These are phyloP conservation scores for Hirtodrosophila histrioides DNA, from an alignment of 2,888 invertebrate species.

Conservation along the genomic window DNA sequence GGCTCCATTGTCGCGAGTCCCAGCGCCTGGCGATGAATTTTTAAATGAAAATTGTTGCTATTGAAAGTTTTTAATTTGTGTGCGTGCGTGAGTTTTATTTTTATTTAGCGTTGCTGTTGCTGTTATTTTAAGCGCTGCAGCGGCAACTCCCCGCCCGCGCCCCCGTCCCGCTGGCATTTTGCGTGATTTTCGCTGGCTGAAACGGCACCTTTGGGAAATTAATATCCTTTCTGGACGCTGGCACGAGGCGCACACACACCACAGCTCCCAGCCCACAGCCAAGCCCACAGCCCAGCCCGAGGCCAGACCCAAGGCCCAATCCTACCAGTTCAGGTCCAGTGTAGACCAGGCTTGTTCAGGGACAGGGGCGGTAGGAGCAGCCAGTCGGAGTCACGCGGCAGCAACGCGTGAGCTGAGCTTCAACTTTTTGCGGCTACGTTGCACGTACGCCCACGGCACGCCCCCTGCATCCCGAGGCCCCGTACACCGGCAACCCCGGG, in stretches of 20 bases:
- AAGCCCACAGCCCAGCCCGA: too few relatives aligned
- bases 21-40: constrained; percentile 76
- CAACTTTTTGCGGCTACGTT: constrained; percentile 74
- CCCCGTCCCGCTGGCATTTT: constrained; percentile 45
- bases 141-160: not conserved
- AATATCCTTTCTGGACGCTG: constrained; percentile 79
- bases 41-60: constrained; percentile 81
- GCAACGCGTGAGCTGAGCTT: constrained; percentile 70
- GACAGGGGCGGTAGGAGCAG: not conserved
- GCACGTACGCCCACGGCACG: constrained; percentile 54
- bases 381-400: constrained; percentile 73
- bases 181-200: constrained; percentile 75
- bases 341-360: constrained; percentile 20
- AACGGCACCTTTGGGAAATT: constrained; percentile 83
- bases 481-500: constrained; percentile 23
- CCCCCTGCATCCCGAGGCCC: constrained; percentile 8
- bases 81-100: constrained; percentile 66
- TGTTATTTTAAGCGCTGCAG: constrained; percentile 36
- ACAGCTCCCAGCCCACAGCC: not conserved
- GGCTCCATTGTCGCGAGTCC: constrained; percentile 48
- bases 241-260: constrained; percentile 66
- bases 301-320: too few relatives aligned
- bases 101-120: constrained; percentile 48
- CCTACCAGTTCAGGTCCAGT: too few relatives aligned
- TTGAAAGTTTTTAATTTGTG: constrained; percentile 81